These are phyloP conservation scores for Taurulus bubalis DNA, from an alignment of 2,113 vertebrate genomes.

Conservation along the genomic window DNA sequence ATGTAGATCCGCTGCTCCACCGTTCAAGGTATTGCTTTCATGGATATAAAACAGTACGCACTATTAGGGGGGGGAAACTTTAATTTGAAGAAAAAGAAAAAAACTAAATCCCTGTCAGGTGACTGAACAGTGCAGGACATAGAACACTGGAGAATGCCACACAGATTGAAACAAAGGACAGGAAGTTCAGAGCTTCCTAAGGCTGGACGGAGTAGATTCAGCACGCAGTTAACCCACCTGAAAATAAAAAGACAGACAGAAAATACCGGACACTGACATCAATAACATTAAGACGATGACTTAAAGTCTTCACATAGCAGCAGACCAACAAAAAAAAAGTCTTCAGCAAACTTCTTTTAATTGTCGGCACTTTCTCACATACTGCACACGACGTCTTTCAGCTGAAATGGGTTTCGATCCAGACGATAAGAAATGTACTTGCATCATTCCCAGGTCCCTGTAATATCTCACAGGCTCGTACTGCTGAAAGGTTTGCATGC, in stretches of 20 bases:
- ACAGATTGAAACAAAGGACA: neutral
- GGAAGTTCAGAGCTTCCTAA: neutral
- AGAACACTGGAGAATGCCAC: neutral
- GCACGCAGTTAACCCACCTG: neutral
- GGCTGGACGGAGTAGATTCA: neutral
- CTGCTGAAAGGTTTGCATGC: slow-evolving; percentile 23
- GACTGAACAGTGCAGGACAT: neutral
- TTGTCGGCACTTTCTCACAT: neutral
- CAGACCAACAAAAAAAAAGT: too few relatives aligned
- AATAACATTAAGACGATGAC: neutral
- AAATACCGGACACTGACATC: neutral
- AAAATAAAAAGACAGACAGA: neutral
- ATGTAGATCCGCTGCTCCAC: too few relatives aligned
- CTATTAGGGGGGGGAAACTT: too few relatives aligned
- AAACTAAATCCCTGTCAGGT: too few relatives aligned
- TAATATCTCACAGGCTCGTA: slow-evolving; percentile 25
- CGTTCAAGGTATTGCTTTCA: too few relatives aligned
- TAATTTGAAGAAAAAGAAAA: too few relatives aligned
- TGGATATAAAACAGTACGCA: too few relatives aligned
- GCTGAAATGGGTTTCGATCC: neutral
- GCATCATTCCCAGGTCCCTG: slow-evolving; percentile 19
- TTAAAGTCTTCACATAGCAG: slow-evolving; percentile 23
- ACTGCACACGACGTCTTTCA: neutral
- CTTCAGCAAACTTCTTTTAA: neutral
- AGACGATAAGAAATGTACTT: neutral